Evolutionary conservation across 37 sponge, comb jelly and placozoan species (phyloP).

Genomic region (Halichondria panicea): DNA sequence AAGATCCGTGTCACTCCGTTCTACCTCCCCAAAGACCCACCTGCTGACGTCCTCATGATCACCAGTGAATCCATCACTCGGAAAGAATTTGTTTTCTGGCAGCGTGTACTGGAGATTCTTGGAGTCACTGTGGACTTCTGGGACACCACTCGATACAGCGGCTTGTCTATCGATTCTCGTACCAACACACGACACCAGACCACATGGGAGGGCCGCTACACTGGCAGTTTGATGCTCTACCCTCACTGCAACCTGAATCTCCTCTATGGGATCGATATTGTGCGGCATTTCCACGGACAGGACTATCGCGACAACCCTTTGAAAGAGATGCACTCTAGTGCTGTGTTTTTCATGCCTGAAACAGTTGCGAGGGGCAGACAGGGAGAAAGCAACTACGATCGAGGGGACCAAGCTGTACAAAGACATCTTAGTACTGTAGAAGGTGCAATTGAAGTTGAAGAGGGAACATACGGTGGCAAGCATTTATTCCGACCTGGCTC

Average conservation of each 20-base stretch:
- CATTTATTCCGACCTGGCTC: constrained; percentile 55
- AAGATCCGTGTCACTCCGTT: constrained; percentile 77
- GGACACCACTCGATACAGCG: constrained; percentile 71
- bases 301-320: constrained; percentile 16
- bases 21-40: constrained; percentile 62
- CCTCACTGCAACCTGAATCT: constrained; percentile 56
- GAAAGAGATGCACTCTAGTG: constrained; percentile 52
- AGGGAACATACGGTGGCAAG: constrained; percentile 47
- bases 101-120: constrained; percentile 57
- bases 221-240: constrained; percentile 68
- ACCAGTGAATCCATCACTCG: constrained; percentile 54
- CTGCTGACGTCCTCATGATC: constrained; percentile 72
- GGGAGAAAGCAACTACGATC: constrained; percentile 8
- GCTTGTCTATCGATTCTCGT: constrained; percentile 54
- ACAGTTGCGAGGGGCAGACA: neutral
- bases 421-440: constrained; percentile 40
- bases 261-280: constrained; percentile 48
- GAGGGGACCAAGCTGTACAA: constrained; percentile 39
- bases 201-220: constrained; percentile 67
- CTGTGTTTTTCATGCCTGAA: constrained; percentile 45
- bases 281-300: constrained; percentile 62
- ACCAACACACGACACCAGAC: constrained; percentile 54
- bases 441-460: constrained; percentile 25
- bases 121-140: constrained; percentile 76
- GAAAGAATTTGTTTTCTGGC: constrained; percentile 83